These are phyloP conservation scores for Leguminivora glycinivorella DNA, from an alignment of 1,140 invertebrate species.

Conservation along the genomic window DNA sequence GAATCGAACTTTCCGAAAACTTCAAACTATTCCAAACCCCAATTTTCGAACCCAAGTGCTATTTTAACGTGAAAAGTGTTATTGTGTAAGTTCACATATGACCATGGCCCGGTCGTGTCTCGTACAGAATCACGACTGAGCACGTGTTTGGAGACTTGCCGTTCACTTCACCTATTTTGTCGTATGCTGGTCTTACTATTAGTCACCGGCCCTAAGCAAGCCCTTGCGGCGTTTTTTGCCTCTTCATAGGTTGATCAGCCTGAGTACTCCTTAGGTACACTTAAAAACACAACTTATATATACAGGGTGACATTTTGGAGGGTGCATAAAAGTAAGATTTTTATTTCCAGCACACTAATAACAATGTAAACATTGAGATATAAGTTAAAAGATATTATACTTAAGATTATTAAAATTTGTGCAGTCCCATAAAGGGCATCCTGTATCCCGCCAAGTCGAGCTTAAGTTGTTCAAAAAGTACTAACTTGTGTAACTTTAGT, in stretches of 20 bases:
- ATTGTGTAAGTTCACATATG: slow-evolving; percentile 73
- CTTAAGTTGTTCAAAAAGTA: too few species aligned
- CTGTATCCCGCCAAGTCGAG: too few species aligned
- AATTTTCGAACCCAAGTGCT: slow-evolving; percentile 36
- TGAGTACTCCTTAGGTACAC: background rate
- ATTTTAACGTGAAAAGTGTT: slow-evolving; percentile 62
- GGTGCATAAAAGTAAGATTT: background rate
- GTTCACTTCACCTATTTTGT: slow-evolving; percentile 68
- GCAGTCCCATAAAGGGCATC: too few species aligned
- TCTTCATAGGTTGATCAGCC: background rate
- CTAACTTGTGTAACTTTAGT: too few species aligned
- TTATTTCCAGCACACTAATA: too few species aligned
- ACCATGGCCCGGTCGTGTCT: slow-evolving; percentile 57
- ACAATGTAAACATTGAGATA: too few species aligned
- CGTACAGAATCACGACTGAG: slow-evolving; percentile 65
- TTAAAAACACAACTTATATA: background rate
- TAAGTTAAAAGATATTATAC: too few species aligned
- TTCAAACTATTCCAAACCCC: slow-evolving; percentile 42
- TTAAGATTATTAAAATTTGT: too few species aligned
- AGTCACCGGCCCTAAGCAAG: slow-evolving; percentile 49
- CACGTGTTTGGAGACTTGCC: slow-evolving; percentile 71
- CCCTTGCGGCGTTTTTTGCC: slow-evolving; percentile 18
- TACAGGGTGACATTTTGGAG: background rate
- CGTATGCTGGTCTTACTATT: slow-evolving; percentile 49
- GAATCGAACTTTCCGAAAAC: slow-evolving; percentile 43